Evolutionary conservation across 2,113 vertebrate genomes (phyloP), one percentile per base, ranked within the genome.

Genomic region (Megatriorchis doriae): DNA sequence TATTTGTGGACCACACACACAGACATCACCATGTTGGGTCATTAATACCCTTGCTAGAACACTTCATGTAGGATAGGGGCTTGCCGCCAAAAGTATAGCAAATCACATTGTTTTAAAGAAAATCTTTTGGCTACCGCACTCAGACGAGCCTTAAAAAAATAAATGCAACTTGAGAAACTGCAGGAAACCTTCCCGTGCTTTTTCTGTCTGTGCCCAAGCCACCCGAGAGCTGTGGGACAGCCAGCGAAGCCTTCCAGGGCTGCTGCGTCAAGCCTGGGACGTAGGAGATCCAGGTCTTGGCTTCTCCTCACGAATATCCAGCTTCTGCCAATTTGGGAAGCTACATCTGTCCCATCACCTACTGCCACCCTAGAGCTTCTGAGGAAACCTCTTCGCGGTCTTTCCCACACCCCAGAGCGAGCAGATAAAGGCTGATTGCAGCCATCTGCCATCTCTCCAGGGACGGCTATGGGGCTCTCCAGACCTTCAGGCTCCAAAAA

Each of bases 241-340:
- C 16, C 71, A 53, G 43, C 1, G 0, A n/a, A 58, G 62, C 26
- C 62, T 65, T 36, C n/a, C 40, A 58, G 36, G 11, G 23, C 78
- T 65, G 45, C 42, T 0, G 1, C 48, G 42, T 48, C 58, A 65
- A 65, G 59, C 36, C 43, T 52, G n/a, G 36, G 29, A 81, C 11
- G 4, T 7, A 31, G 32, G 32, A 72, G 53, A 82, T 55, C 50
- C 62, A 1, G 4, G 9, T 22, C 48, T 47, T 0, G 0, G n/a
- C 32, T 78, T 47, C 74, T 92, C 61, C 38, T 81, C 59, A 8
- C 23, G 31, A 3, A 71, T 4, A 29, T 3, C 32, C 79, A 83
- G n/a, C 66, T 88, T 16, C 70, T 72, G 17, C 20, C 42, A 38
- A 4, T 26, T 25, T 43, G 22, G 68, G 63, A 68, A 84, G 17